A percentile compares a stretch with the other conserved stretches of the same genome.
Conservation (phyloP, 2,113 vertebrate species). For the Platichthys stellatus region DNA sequence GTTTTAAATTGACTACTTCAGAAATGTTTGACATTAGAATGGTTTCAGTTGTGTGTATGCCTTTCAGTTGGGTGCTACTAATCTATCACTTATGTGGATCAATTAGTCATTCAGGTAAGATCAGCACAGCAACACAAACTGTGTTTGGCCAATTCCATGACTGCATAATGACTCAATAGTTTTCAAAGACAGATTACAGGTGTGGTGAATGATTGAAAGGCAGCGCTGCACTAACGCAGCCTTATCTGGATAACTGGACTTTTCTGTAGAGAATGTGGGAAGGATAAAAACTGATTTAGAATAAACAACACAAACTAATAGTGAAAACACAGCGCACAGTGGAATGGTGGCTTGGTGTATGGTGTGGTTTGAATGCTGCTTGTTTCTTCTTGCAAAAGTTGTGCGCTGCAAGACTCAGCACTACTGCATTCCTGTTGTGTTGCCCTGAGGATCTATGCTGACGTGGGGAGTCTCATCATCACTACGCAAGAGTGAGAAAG, state of each 20-base stretch:
- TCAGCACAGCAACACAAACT: not conserved
- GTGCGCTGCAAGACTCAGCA: conserved; percentile 48
- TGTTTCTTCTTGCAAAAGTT: conserved; percentile 11
- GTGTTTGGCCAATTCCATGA: not conserved
- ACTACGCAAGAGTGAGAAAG: not conserved
- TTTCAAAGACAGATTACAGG: conserved; percentile 22
- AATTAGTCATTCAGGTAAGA: conserved; percentile 15
- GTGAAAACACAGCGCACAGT: conserved; percentile 5
- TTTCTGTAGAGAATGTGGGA: not conserved
- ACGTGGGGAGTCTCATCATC: conserved; percentile 16
- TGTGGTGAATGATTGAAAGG: not conserved
- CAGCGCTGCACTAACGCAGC: not conserved
- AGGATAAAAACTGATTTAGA: not conserved
- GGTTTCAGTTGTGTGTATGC: not conserved
- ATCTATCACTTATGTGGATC: not conserved
- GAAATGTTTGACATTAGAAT: conserved; percentile 1
- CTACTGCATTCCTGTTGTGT: conserved; percentile 56
- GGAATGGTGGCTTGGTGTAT: not conserved
- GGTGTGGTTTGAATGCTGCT: not conserved
- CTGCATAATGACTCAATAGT: not conserved
- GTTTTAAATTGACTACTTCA: conserved; percentile 6
- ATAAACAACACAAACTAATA: not conserved
- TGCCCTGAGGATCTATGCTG: conserved; percentile 39
- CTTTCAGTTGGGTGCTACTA: not conserved
- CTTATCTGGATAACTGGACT: not conserved